Evolutionary conservation across 2,888 invertebrate genomes (phyloP), one percentile per base, ranked within the genome.

Genomic region (Zygothrica quintamaculata): DNA sequence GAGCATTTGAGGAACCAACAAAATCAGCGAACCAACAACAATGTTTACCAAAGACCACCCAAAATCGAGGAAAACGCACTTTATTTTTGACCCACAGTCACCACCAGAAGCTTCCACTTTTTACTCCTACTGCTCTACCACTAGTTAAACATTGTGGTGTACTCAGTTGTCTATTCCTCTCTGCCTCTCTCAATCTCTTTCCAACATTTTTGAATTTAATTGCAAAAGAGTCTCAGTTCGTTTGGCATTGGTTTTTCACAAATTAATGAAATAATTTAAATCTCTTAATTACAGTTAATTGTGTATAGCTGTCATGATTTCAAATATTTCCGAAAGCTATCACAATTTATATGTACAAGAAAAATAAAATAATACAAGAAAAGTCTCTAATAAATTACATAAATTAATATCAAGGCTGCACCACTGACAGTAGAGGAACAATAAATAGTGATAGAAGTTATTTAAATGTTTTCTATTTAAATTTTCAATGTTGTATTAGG

Each of bases 251-350:
- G 59, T 52, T 66, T n/a, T 73, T 48, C 57, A 22, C 43, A 70
- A 84, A 84, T 86, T 74, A 80, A 76, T 84, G 65, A 76, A 80
- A 86, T 86, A 74, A 84, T 86, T 81, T 80, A 62, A 84, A 80
- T 71, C 66, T 64, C 66, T 80, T 86, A 86, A 81, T 81, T 81
- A 74, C 74, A 86, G 77, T 69, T 67, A 85, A 85, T 79, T 69
- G 73, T 37, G 46, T 52, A 50, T 48, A 50, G 36, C 22, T 43
- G 34, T 31, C 34, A 48, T 26, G 57, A 58, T 48, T 44, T 37
- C 16, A 15, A 16, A 29, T 16, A 47, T 25, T 26, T 29, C 5
- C 5, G 1, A 9, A n/a, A 48, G n/a, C 26, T 57, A 36, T 16
- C 15, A 18, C 39, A 25, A 56, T 43, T 43, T 9, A 58, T 13